phyloP scores from a whole-genome alignment of 2,888 invertebrate species.

The Agrochola macilenta region DNA sequence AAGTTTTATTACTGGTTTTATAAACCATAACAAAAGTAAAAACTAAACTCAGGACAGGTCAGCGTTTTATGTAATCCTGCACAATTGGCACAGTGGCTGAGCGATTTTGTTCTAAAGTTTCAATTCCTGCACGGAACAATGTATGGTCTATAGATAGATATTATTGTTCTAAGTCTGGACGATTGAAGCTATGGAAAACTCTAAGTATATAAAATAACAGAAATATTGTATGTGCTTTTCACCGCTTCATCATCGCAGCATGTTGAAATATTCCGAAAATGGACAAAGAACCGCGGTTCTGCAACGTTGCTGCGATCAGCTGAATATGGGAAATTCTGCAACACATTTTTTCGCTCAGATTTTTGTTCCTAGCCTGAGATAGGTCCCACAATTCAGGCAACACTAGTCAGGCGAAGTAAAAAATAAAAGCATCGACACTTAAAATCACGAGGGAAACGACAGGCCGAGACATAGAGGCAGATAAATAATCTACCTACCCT shows the following conservation, averaged over 20 bases:
- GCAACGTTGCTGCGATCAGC: too few relatives aligned
- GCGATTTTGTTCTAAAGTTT: slow-evolving; percentile 29
- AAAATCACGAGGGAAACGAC: not conserved
- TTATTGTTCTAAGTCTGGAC: too few relatives aligned
- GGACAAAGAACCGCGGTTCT: not conserved
- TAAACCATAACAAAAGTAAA: too few relatives aligned
- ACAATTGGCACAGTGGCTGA: slow-evolving; percentile 8
- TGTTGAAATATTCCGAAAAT: not conserved
- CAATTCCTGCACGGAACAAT: slow-evolving; percentile 46
- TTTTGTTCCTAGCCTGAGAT: not conserved
- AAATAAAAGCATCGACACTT: not conserved
- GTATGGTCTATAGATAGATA: not conserved
- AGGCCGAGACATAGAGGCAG: too few relatives aligned
- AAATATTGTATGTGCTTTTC: not conserved
- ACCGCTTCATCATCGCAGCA: not conserved
- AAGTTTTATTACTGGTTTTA: not conserved
- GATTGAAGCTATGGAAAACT: not conserved
- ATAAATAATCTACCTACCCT: too few relatives aligned
- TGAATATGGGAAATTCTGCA: not conserved
- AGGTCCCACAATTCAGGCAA: not conserved
- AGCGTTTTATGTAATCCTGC: slow-evolving; percentile 28
- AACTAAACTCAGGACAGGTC: not conserved
- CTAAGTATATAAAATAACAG: too few relatives aligned
- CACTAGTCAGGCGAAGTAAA: not conserved
- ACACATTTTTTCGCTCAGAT: not conserved